Conservation (phyloP, 1,140 invertebrate species). For the Lanistes nyassanus region DNA sequence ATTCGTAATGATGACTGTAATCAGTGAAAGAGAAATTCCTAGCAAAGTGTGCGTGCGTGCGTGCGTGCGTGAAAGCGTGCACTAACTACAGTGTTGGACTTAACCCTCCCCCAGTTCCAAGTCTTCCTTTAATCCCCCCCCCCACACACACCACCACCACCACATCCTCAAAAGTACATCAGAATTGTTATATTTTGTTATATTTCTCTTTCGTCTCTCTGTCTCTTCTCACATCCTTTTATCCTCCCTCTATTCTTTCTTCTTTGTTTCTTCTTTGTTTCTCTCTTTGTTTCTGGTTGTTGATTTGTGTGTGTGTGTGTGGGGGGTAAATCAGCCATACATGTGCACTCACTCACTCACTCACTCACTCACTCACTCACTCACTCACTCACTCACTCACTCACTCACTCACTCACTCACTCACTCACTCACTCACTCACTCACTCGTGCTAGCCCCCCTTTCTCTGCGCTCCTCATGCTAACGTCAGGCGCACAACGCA, state of each 20-base stretch:
- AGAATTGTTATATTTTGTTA: no score
- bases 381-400: neutral
- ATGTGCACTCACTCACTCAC: neutral
- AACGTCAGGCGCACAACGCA: neutral
- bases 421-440: neutral
- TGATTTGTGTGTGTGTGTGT: neutral
- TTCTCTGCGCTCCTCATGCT: neutral
- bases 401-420: neutral
- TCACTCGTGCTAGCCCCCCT: neutral
- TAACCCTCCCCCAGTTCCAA: neutral
- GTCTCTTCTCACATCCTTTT: neutral
- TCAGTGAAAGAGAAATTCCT: no score
- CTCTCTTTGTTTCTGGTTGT: neutral
- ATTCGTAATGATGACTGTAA: no score
- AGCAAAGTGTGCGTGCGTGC: no score
- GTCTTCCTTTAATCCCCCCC: neutral
- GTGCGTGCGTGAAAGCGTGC: no score
- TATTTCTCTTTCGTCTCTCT: slow-evolving; percentile 3
- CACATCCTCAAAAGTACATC: no score
- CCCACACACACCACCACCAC: neutral
- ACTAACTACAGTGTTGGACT: no score
- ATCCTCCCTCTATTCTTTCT: neutral
- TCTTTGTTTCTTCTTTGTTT: neutral
- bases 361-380: slow-evolving; percentile 3
- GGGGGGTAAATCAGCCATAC: neutral